Evolutionary conservation across 2,888 invertebrate species (phyloP).

Genomic region (Idaea dimidiata): DNA sequence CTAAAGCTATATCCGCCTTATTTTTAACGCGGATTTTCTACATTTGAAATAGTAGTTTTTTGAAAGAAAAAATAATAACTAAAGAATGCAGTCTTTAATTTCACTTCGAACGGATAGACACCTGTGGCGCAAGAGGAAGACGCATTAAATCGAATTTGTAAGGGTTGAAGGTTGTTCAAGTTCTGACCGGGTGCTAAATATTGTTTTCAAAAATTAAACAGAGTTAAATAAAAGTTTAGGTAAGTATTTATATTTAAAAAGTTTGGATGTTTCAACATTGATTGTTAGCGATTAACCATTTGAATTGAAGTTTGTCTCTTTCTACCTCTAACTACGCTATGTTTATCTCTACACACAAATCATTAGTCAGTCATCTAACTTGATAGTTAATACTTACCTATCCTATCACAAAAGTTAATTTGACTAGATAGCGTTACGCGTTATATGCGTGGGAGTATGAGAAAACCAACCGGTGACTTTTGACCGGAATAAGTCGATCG

Average conservation of each 20-base stretch:
- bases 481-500: constrained; percentile 41
- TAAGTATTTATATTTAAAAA: not conserved
- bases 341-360: not conserved
- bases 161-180: too few relatives aligned
- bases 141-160: too few relatives aligned
- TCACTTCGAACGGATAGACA: too few relatives aligned
- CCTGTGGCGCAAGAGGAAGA: too few relatives aligned
- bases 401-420: not conserved
- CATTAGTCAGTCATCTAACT: not conserved
- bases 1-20: too few relatives aligned
- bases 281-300: too few relatives aligned
- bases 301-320: not conserved
- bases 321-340: not conserved
- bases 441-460: constrained; percentile 30
- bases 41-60: too few relatives aligned
- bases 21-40: too few relatives aligned
- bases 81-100: too few relatives aligned
- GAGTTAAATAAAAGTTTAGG: not conserved
- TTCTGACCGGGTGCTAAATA: too few relatives aligned
- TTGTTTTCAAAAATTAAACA: not conserved
- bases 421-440: not conserved
- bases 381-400: not conserved
- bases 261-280: too few relatives aligned
- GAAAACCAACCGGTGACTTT: constrained; percentile 36
- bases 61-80: too few relatives aligned